These are phyloP conservation scores for Myotis brandtii DNA, from an alignment of 2,113 vertebrate genomes.

Conservation along the genomic window DNA sequence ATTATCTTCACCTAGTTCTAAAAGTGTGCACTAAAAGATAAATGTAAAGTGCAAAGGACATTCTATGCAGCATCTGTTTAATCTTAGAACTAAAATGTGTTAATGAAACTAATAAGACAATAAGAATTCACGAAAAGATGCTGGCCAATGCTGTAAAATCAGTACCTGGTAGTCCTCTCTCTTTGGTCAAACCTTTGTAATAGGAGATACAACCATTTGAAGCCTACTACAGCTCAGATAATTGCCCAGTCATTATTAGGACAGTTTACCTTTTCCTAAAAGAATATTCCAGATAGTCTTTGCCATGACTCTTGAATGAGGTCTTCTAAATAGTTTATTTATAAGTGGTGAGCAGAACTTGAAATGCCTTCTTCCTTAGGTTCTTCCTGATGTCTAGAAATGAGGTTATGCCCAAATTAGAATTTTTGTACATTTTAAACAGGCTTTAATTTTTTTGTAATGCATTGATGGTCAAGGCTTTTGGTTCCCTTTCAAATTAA, in stretches of 20 bases:
- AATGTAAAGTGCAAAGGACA: background rate
- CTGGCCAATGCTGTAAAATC: background rate
- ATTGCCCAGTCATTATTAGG: background rate
- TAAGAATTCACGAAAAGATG: background rate
- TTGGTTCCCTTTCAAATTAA: background rate
- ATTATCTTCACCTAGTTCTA: background rate
- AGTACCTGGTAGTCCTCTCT: background rate
- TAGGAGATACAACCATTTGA: background rate
- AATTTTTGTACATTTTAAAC: background rate
- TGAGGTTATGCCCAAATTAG: background rate
- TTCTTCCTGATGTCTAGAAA: conserved; percentile 11
- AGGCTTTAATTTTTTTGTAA: background rate
- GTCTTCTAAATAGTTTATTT: conserved; percentile 17
- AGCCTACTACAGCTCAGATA: background rate
- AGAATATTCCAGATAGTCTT: background rate
- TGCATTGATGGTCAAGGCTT: background rate
- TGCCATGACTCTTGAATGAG: background rate
- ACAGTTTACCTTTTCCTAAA: background rate
- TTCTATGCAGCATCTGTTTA: conserved; percentile 1
- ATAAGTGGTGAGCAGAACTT: background rate
- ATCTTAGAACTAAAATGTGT: conserved; percentile 21
- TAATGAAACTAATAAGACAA: conserved; percentile 9
- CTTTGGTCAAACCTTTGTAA: background rate
- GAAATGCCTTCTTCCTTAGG: background rate
- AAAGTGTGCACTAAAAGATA: background rate